These are phyloP conservation scores for Drosophila affinis DNA, from an alignment of 2,888 invertebrate genomes.

Conservation along the genomic window DNA sequence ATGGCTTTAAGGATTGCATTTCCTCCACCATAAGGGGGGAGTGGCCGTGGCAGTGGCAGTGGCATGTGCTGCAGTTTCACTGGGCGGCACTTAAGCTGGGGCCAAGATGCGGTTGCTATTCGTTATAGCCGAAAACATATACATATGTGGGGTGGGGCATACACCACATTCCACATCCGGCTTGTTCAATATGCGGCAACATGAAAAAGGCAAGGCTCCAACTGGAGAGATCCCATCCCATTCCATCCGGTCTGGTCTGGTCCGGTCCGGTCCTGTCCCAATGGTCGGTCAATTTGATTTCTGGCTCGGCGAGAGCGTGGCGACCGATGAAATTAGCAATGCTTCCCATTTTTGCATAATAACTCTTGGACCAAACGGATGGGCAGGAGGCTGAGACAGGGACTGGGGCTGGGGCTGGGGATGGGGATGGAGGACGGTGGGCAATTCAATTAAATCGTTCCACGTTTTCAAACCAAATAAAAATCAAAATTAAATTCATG, in stretches of 20 bases:
- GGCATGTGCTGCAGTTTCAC: not conserved
- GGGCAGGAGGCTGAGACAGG: not conserved
- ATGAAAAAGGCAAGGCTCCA: slow-evolving; percentile 57
- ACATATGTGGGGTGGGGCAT: no score
- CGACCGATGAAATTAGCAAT: slow-evolving; percentile 40
- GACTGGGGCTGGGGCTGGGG: not conserved
- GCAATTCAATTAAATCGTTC: slow-evolving; percentile 75
- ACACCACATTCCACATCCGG: slow-evolving; percentile 18
- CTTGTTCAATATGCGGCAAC: slow-evolving; percentile 68
- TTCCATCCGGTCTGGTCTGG: not conserved
- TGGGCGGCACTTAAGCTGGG: slow-evolving; percentile 16
- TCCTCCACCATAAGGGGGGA: not conserved
- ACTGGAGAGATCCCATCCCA: not conserved
- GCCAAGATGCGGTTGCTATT: slow-evolving; percentile 3
- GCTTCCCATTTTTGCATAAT: slow-evolving; percentile 42
- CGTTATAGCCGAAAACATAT: not conserved
- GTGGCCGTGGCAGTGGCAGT: not conserved
- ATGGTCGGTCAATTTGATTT: slow-evolving; percentile 29
- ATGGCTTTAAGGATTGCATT: slow-evolving; percentile 3
- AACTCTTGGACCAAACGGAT: slow-evolving; percentile 1
- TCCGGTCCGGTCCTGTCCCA: not conserved
- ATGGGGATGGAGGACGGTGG: slow-evolving; percentile 35
- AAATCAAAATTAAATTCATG: slow-evolving; percentile 76
- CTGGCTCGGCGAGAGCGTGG: slow-evolving; percentile 18
- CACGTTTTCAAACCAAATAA: slow-evolving; percentile 71